Conservation (phyloP, 2,113 vertebrate species). For the Notothenia rossii region DNA sequence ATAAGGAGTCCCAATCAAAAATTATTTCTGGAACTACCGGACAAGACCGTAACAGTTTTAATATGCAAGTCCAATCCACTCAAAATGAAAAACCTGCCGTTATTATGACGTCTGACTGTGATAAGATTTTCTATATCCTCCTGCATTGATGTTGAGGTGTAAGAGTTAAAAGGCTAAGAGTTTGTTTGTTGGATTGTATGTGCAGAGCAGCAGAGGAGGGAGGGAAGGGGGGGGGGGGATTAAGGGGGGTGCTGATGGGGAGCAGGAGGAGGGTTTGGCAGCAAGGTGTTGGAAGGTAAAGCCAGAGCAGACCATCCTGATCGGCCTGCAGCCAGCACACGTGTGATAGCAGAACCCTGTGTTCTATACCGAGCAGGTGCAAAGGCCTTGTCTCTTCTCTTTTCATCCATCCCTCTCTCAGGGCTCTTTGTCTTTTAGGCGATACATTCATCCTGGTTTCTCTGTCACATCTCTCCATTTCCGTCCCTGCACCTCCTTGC, state of each 20-base stretch:
- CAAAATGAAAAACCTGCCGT: neutral
- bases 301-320: conserved; percentile 58
- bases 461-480: conserved; percentile 49
- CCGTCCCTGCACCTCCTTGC: conserved; percentile 20
- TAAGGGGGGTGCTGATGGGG: conserved; percentile 39
- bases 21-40: neutral
- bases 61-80: neutral
- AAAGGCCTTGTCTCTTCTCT: conserved; percentile 55
- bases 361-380: conserved; percentile 69
- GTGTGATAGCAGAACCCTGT: conserved; percentile 64
- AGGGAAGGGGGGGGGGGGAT: neutral
- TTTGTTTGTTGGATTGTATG: conserved; percentile 13
- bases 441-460: conserved; percentile 22
- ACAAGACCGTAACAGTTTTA: neutral
- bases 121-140: neutral
- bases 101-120: neutral
- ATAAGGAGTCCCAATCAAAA: neutral
- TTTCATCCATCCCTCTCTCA: conserved; percentile 35
- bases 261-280: conserved; percentile 64
- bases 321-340: conserved; percentile 66
- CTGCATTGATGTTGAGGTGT: neutral
- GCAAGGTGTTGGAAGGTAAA: conserved; percentile 55
- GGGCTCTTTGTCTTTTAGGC: conserved; percentile 53
- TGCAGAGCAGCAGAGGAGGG: conserved; percentile 38
- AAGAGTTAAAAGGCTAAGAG: conserved; percentile 6